Conservation (phyloP, 2,113 vertebrate genomes). For the Rhinolophus ferrumequinum region DNA sequence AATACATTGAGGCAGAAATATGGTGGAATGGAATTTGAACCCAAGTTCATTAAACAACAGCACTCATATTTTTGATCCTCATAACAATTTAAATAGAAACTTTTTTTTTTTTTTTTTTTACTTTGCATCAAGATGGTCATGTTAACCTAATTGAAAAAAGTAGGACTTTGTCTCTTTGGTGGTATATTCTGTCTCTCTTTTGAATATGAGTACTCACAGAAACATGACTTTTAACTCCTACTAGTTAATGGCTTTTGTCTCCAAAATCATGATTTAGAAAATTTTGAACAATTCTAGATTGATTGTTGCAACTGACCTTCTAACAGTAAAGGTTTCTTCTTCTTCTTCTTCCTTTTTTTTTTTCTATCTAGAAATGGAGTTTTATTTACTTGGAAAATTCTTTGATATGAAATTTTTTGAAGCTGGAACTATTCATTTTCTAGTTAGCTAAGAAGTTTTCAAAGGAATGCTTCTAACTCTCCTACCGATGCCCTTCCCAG, state of each 20-base stretch:
- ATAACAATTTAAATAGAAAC: background rate
- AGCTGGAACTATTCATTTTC: background rate
- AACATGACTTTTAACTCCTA: background rate
- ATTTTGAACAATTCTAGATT: background rate
- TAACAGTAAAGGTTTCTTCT: background rate
- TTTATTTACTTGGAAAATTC: slow-evolving; percentile 59
- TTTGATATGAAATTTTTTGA: background rate
- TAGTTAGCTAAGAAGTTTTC: slow-evolving; percentile 32
- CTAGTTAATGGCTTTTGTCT: background rate
- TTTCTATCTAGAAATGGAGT: background rate
- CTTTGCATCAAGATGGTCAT: background rate
- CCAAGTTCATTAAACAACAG: background rate
- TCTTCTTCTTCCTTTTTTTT: background rate
- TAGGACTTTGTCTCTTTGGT: background rate
- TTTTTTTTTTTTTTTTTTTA: background rate
- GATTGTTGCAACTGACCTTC: background rate
- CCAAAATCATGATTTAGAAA: background rate
- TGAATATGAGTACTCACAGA: background rate
- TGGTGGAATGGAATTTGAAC: background rate
- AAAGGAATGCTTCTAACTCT: background rate
- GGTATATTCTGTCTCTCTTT: slow-evolving; percentile 4
- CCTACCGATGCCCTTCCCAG: background rate
- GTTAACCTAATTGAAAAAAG: slow-evolving; percentile 25
- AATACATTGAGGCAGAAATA: background rate
- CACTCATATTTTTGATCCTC: background rate